Base-by-base conservation (phyloP, 1,140 invertebrate species). In the Latrodectus geometricus region DNA sequence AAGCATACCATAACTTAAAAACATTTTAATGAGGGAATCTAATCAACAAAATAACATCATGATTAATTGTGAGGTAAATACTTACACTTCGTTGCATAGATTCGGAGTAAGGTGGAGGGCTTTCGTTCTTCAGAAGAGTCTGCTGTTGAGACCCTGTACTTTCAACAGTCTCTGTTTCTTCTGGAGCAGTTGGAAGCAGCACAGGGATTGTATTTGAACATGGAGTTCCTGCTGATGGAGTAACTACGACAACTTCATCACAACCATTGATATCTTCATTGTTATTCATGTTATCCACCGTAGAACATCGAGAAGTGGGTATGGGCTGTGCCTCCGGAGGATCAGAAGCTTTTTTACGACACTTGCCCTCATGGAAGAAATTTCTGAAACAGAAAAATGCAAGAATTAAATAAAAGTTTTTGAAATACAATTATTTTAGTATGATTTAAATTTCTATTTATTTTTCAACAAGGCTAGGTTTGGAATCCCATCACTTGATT, bases 291-390 rank as follows among this genome's bases (percentile, higher is more conserved):
- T 84, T 84, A 73, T 84, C 82, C 11, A 84, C 23, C 4, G 82
- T 84, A 0, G 82, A 76, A 15, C n/a, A 23, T 7, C 82, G 56
- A 0, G 72, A 56, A 9, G 82, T 84, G 8, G 82, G 82, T 8
- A 84, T 84, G 11, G 72, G 82, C n/a, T 76, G 73, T n/a, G 82
- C 82, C 50, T 84, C 82, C 14, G 82, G 65, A 0, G 72, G 56
- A 17, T 75, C 20, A 14, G 66, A 66, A 17, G 72, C 50, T 20
- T 84, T 84, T 20, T 84, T 84, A 12, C 82, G 82, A 17, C 82
- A 84, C 61, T 84, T 84, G 48, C 82, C 82, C 15, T 76, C 82
- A 61, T 84, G 82, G 73, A 84, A 84, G 73, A 75, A 84, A 17
- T 84, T 84, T 0, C 82, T 84, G 15, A 52, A 52, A 0, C 8